Evolutionary conservation across 1,140 invertebrate species (phyloP).

Genomic region (Augochlora pura): DNA sequence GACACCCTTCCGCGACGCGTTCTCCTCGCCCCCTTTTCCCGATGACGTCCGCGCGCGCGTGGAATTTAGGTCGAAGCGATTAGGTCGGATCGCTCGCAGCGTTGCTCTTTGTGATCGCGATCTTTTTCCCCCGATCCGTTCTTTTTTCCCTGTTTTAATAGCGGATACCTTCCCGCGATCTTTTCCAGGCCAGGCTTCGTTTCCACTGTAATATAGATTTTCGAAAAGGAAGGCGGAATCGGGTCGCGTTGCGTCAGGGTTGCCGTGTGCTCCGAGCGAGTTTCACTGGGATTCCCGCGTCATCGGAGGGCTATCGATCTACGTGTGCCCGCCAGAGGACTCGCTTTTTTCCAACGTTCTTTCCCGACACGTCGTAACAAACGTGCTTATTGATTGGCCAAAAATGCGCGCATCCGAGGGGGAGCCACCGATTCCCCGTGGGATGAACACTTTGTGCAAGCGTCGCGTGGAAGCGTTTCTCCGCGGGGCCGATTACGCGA

Average conservation of each 20-base stretch:
- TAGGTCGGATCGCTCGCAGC: neutral
- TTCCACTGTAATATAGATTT: neutral
- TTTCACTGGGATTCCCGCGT: slow-evolving; percentile 1
- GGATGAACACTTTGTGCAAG: neutral
- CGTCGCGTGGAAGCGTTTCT: neutral
- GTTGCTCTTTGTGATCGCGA: no score
- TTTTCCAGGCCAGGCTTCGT: no score
- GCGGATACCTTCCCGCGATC: no score
- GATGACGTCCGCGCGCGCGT: slow-evolving; percentile 16
- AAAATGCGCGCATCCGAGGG: slow-evolving; percentile 45
- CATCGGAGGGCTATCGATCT: slow-evolving; percentile 3
- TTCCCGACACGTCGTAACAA: slow-evolving; percentile 18
- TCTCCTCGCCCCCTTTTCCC: slow-evolving; percentile 17
- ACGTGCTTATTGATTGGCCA: slow-evolving; percentile 59
- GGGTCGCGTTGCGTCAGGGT: neutral
- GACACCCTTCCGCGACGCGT: neutral
- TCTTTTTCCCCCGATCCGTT: no score
- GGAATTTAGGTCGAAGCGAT: slow-evolving; percentile 36
- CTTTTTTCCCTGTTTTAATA: no score
- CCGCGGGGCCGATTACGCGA: no score
- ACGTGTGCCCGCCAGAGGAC: neutral
- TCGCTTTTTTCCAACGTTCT: neutral
- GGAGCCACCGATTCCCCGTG: slow-evolving; percentile 51
- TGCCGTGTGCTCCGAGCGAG: neutral
- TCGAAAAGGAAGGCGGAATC: neutral